phyloP scores from a whole-genome alignment of 1,140 invertebrate genomes.

The Drosophila ercepeae region DNA sequence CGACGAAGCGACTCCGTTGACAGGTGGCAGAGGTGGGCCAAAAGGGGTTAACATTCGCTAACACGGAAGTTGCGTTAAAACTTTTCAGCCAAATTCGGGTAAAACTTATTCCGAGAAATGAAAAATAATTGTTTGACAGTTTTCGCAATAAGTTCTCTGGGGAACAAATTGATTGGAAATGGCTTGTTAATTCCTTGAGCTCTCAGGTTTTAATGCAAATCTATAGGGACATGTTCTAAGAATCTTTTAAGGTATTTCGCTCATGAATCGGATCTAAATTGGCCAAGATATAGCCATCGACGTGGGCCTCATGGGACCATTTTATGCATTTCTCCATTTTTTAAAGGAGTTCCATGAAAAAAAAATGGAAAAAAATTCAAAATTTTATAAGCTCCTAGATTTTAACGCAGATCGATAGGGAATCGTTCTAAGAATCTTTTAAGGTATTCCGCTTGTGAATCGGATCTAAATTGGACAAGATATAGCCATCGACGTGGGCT shows the following conservation, averaged over 20 bases:
- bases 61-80: conserved; percentile 28
- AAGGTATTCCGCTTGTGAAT: no score
- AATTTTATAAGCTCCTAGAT: no score
- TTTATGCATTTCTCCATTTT: no score
- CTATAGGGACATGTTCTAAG: no score
- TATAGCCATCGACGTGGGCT: no score
- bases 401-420: no score
- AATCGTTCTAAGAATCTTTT: no score
- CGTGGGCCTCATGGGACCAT: no score
- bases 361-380: no score
- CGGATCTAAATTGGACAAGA: no score
- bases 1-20: conserved; percentile 25
- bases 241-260: not conserved
- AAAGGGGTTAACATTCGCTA: not conserved
- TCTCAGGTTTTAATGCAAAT: not conserved
- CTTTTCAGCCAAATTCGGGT: not conserved
- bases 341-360: no score
- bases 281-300: no score
- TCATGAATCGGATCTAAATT: not conserved
- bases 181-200: not conserved
- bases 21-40: conserved; percentile 26
- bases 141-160: not conserved
- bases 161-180: not conserved
- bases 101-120: conserved; percentile 6
- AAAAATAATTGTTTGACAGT: not conserved